These are phyloP conservation scores for Drosophila lacteicornis DNA, from an alignment of 1,140 invertebrate genomes.

Conservation along the genomic window DNA sequence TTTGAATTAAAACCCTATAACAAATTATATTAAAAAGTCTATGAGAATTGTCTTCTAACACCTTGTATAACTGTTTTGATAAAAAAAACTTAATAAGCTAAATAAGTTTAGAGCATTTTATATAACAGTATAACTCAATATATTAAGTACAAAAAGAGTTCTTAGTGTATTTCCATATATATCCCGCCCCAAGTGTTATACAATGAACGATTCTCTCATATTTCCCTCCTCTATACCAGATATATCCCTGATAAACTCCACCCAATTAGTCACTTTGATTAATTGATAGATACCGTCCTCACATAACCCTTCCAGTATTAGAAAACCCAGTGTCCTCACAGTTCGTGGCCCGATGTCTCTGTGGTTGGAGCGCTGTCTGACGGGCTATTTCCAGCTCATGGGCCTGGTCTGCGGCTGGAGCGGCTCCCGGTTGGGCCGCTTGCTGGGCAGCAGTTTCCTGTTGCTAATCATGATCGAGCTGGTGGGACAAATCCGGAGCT, in stretches of 20 bases:
- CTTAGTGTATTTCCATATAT: neutral
- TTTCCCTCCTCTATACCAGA: neutral
- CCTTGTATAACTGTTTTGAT: no score
- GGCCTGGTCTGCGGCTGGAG: constrained; percentile 47
- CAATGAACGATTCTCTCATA: neutral
- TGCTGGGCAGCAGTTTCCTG: constrained; percentile 36
- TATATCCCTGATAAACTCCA: neutral
- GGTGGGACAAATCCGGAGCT: constrained; percentile 11
- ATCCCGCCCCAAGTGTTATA: neutral
- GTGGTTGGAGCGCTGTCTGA: constrained; percentile 39
- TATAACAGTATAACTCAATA: no score
- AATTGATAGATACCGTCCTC: constrained; percentile 36
- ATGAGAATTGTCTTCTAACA: no score
- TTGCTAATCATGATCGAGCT: constrained; percentile 31
- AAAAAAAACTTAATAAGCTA: no score
- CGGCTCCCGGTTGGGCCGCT: constrained; percentile 10
- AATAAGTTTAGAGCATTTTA: neutral
- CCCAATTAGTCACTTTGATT: constrained; percentile 41
- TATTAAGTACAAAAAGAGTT: neutral
- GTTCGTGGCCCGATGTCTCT: constrained; percentile 41
- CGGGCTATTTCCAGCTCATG: constrained; percentile 49
- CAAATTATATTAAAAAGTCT: no score
- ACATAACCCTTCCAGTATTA: neutral
- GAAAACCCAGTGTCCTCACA: neutral
- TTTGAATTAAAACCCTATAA: no score